Percentiles rank a stretch among this genome's conserved stretches.
Evolutionary conservation across 2,797 vertebrate genomes (phyloP).

Genomic region (Poeciliopsis presidionis): DNA sequence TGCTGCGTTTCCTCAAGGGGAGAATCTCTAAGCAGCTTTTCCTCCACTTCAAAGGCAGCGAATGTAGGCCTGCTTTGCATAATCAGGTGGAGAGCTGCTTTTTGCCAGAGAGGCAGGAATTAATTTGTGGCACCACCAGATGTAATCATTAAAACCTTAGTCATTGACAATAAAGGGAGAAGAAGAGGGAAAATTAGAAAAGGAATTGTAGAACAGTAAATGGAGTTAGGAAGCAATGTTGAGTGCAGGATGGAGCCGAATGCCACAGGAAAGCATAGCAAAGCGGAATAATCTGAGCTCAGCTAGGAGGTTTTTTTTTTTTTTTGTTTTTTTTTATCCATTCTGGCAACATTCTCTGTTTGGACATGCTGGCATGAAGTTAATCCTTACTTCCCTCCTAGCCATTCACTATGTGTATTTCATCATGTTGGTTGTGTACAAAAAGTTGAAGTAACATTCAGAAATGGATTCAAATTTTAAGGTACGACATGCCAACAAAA

Average conservation of each 20-base stretch:
- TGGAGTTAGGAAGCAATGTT: slow-evolving; percentile 31
- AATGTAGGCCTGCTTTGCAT: slow-evolving; percentile 87
- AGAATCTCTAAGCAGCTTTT: slow-evolving; percentile 79
- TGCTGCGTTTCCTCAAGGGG: slow-evolving; percentile 78
- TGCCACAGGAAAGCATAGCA: slow-evolving; percentile 43
- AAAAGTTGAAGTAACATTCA: slow-evolving; percentile 14
- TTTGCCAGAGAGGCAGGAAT: slow-evolving; percentile 82
- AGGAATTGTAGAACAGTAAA: slow-evolving; percentile 53
- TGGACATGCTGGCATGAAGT: slow-evolving; percentile 26
- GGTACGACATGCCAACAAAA: not conserved
- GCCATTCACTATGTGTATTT: slow-evolving; percentile 14
- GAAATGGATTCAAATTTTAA: slow-evolving; percentile 9
- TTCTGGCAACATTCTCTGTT: slow-evolving; percentile 29
- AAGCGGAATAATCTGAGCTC: slow-evolving; percentile 52
- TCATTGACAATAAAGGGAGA: slow-evolving; percentile 71
- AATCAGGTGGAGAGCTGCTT: slow-evolving; percentile 85
- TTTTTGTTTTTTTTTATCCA: slow-evolving; percentile 16
- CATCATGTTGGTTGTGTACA: not conserved
- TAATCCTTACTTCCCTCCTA: slow-evolving; percentile 13
- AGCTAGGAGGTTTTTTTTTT: slow-evolving; percentile 34
- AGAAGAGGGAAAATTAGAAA: slow-evolving; percentile 58
- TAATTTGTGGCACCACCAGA: slow-evolving; percentile 80
- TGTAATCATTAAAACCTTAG: slow-evolving; percentile 78
- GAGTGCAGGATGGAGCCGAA: slow-evolving; percentile 39
- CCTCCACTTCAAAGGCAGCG: slow-evolving; percentile 82